Base-by-base conservation (phyloP, 2,113 vertebrate genomes). In the Poeciliopsis retropinna region DNA sequence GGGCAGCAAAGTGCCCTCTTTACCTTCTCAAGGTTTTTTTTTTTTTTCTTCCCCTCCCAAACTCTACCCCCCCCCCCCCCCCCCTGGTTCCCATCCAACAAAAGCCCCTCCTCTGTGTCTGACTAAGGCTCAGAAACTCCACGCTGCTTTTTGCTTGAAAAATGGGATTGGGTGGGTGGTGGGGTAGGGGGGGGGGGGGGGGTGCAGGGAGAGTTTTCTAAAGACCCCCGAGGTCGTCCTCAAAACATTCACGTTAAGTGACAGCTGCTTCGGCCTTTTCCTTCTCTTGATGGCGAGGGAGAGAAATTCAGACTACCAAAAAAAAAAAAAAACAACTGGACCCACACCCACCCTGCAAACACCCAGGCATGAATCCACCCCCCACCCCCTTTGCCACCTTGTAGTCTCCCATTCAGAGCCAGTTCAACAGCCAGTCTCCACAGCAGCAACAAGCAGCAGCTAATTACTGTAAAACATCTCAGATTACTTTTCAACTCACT, bases 201-300 rank as follows among this genome's bases (percentile, higher is more conserved):
- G 30, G 30, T 31, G 34, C 44, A 47, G 76, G 80, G 68, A 81
- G 85, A 87, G 85, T 91, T 91, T 93, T 92, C 91, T 89, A 92
- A 93, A 93, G 92, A 91, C 89, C 89, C 90, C 91, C 71, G 87
- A 37, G 88, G 90, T 91, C 75, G 83, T 89, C 92, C 91, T 90
- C 64, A 30, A 89, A 93, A 95, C 91, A 95, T 95, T 95, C 94
- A 94, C 91, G 95, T 93, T 95, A 95, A 95, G 93, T 95, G 94
- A 94, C 94, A 95, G 94, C 94, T 95, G 94, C 93, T 92, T 93
- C 80, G 71, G 85, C 78, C 88, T 87, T 70, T 88, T 91, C 87
- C 90, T 84, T 89, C 88, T 89, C 85, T 89, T 75, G 76, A 81
- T 65, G 80, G 83, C 22, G 70, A 90, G 64, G 61, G 85, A 88